These are phyloP conservation scores for Alaudala cheleensis DNA, from an alignment of 2,113 vertebrate genomes.

Conservation along the genomic window DNA sequence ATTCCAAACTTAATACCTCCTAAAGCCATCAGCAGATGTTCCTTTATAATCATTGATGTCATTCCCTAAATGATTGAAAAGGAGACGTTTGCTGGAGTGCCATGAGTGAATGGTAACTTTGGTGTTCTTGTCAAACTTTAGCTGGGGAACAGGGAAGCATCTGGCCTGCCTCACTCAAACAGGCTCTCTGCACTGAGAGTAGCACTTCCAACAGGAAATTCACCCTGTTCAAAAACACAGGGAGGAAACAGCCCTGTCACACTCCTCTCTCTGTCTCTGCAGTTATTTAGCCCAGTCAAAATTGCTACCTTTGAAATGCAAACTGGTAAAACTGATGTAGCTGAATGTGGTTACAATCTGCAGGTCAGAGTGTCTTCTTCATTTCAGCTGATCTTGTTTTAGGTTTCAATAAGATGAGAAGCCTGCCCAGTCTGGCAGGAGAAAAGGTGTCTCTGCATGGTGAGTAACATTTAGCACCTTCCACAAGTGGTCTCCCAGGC, in stretches of 20 bases:
- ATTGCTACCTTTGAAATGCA: neutral
- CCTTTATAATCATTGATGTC: conserved; percentile 33
- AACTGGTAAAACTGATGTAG: neutral
- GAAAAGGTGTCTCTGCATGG: neutral
- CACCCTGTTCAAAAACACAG: neutral
- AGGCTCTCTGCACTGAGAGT: neutral
- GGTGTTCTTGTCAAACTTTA: neutral
- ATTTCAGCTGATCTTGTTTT: neutral
- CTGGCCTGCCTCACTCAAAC: neutral
- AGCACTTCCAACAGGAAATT: neutral
- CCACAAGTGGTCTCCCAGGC: neutral
- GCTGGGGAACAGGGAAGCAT: neutral
- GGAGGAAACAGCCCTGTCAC: neutral
- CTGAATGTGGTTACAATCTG: neutral
- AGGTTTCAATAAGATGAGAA: neutral
- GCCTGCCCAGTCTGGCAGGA: neutral
- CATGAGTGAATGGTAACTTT: conserved; percentile 4
- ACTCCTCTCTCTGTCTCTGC: neutral
- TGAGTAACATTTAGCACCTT: neutral
- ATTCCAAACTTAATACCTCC: conserved; percentile 60
- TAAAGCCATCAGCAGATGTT: conserved; percentile 68
- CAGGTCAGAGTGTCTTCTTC: neutral
- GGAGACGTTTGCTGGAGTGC: neutral
- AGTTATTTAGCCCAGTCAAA: neutral
- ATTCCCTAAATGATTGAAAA: conserved; percentile 20